These are phyloP conservation scores for Eulemur mongoz DNA, from an alignment of 2,797 vertebrate genomes.

Conservation along the genomic window DNA sequence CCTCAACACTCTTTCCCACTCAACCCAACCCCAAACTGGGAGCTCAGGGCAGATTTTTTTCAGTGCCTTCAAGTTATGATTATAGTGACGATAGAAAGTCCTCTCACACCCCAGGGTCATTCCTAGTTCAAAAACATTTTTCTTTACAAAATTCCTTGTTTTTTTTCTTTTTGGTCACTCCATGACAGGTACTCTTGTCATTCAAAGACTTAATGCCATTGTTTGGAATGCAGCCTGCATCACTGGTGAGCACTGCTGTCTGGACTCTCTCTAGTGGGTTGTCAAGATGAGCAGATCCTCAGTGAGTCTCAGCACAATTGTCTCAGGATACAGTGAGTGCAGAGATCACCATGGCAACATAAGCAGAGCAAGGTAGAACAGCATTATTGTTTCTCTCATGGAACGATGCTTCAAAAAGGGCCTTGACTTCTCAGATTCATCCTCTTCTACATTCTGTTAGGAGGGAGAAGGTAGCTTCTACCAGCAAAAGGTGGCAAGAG, in stretches of 20 bases:
- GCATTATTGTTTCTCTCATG: neutral
- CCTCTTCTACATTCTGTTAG: neutral
- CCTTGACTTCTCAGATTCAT: neutral
- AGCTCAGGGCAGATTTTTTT: neutral
- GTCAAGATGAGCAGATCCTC: neutral
- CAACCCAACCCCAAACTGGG: neutral
- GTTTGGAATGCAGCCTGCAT: neutral
- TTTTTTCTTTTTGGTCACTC: neutral
- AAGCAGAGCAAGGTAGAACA: neutral
- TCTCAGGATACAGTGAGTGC: neutral
- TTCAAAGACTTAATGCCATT: neutral
- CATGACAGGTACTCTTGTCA: neutral
- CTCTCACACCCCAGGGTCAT: neutral
- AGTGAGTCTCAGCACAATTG: neutral
- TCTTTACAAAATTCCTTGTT: neutral
- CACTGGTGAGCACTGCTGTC: neutral
- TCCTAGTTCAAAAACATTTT: neutral
- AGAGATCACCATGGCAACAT: constrained; percentile 61
- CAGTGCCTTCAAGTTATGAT: neutral
- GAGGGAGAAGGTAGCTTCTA: no score
- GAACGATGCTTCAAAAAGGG: neutral
- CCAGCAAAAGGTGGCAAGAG: no score
- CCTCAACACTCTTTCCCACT: neutral
- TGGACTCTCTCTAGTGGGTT: neutral
- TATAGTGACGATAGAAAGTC: neutral